Conservation (phyloP, 2,888 invertebrate species). For the Eubasilissa splendida region DNA sequence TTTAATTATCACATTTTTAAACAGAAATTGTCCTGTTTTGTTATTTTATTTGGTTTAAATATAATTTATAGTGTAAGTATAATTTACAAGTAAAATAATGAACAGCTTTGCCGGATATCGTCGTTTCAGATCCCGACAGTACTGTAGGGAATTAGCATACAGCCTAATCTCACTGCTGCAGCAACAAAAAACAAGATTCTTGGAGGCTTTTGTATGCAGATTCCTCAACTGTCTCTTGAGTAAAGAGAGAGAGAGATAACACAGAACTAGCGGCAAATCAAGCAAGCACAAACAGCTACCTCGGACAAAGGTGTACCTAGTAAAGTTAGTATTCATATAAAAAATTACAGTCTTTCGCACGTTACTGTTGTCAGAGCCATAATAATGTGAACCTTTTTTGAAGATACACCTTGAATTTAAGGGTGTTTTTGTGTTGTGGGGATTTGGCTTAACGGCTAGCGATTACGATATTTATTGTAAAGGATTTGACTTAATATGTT, state of each 20-base stretch:
- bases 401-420: background rate
- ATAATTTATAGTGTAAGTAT: too few species aligned
- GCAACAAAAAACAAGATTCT: conserved; percentile 41
- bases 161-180: conserved; percentile 48
- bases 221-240: conserved; percentile 37
- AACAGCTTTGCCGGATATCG: conserved; percentile 25
- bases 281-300: conserved; percentile 24
- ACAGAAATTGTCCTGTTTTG: too few species aligned
- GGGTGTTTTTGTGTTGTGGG: background rate
- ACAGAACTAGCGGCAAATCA: conserved; percentile 33
- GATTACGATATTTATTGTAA: conserved; percentile 54
- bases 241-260: conserved; percentile 36
- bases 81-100: background rate
- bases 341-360: background rate
- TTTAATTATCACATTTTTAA: too few species aligned
- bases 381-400: background rate
- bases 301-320: background rate
- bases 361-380: too few species aligned
- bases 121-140: conserved; percentile 26
- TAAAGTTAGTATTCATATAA: background rate
- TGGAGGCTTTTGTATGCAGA: conserved; percentile 52
- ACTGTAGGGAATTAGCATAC: conserved; percentile 50
- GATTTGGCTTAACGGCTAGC: conserved; percentile 33
- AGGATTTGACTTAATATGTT: conserved; percentile 54
- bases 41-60: too few species aligned